These are phyloP conservation scores for Ia io DNA, from an alignment of 2,113 vertebrate species.

Conservation along the genomic window DNA sequence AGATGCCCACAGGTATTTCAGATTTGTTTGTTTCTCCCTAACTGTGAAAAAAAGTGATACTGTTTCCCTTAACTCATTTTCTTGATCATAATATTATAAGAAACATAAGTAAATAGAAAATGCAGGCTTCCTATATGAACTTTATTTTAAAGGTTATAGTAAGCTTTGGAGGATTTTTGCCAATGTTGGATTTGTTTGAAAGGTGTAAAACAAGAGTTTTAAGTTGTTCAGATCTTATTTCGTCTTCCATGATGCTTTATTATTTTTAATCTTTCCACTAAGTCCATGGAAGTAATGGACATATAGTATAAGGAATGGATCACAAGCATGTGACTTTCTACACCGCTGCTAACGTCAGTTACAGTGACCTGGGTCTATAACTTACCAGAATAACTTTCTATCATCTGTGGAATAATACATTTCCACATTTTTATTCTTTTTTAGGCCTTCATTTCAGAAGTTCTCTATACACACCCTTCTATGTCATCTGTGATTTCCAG, in stretches of 20 bases:
- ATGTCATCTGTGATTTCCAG: neutral
- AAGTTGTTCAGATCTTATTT: neutral
- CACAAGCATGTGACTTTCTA: neutral
- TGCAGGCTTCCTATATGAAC: neutral
- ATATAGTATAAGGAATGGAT: neutral
- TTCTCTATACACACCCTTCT: neutral
- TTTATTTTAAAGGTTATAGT: neutral
- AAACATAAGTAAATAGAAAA: neutral
- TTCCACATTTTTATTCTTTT: neutral
- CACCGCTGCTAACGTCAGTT: neutral
- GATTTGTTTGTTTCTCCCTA: neutral
- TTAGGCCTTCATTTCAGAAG: neutral
- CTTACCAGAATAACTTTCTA: neutral
- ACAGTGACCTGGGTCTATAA: neutral
- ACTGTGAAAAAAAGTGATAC: neutral
- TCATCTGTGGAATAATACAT: neutral
- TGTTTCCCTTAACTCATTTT: neutral
- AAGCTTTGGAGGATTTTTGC: neutral
- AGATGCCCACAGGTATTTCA: slow-evolving; percentile 94
- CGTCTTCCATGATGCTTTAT: neutral
- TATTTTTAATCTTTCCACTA: neutral
- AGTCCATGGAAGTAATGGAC: neutral
- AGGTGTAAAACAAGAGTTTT: neutral
- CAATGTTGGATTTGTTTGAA: neutral
- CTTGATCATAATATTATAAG: neutral